Evolutionary conservation across 1,140 invertebrate species (phyloP), one percentile per base, ranked within the genome.

Genomic region (Laupala kohalensis): DNA sequence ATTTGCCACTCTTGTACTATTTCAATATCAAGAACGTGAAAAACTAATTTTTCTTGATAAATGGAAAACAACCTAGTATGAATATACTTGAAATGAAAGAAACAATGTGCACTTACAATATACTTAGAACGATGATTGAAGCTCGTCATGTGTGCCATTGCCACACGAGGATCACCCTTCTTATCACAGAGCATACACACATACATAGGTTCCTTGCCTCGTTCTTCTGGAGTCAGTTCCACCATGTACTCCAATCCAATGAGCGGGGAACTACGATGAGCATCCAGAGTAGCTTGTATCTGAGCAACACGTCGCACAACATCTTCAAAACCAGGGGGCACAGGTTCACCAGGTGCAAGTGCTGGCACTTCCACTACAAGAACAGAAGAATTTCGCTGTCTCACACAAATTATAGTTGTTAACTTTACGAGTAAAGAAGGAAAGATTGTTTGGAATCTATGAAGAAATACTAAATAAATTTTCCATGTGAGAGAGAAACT

Each of bases 141-240:
- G 76, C 89, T 90, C 3, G 86, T 87, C 75, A 92, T 83, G 78
- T 92, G 91, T 67, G 86, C 86, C 80, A 92, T 86, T 71, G 91
- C 89, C 23, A 87, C 91, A 28, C 89, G 83, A 30, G 87, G 87
- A 79, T 91, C 89, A 26, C 89, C 89, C 75, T 87, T 86, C 77
- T 91, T 92, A 75, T 87, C 84, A 80, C 91, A 93, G 64, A 92
- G 81, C 72, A 89, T 84, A 79, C 91, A 93, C 62, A 87, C 84
- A 77, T 92, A 92, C 71, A 83, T 81, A 1, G 89, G 89, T 76
- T 90, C 88, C 74, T 85, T 82, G 71, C 79, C 79, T 6, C 81
- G 80, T 37, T 87, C 84, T 74, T 86, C 82, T 71, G 88, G 87
- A 26, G 86, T 81, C 73, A 91, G 77, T 78, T 92, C 90, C 13